Percentiles rank a stretch among this genome's conserved stretches.
Conservation (phyloP, 1,140 invertebrate species). For the Campoletis sonorensis region DNA sequence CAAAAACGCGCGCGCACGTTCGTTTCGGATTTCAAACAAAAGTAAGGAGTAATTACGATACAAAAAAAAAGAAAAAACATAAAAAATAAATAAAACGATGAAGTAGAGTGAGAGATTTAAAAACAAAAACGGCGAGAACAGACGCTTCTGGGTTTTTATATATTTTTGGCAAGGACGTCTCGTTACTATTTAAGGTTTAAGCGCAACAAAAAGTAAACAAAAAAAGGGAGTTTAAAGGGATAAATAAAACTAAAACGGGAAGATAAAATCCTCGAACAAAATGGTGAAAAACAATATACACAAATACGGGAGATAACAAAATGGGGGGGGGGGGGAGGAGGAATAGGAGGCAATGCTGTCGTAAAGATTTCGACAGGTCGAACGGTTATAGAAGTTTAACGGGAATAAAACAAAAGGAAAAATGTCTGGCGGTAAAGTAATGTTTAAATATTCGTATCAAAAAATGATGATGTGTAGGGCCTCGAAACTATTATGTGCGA, state of each 20-base stretch:
- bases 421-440: constrained; percentile 68
- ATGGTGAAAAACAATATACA: constrained; percentile 46
- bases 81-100: too few relatives aligned
- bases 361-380: constrained; percentile 74
- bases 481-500: constrained; percentile 71
- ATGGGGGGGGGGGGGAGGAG: constrained; percentile 55
- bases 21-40: constrained; percentile 71
- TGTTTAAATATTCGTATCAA: constrained; percentile 78
- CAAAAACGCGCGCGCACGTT: constrained; percentile 62
- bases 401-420: constrained; percentile 57
- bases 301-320: constrained; percentile 46
- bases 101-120: constrained; percentile 37
- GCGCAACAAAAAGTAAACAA: constrained; percentile 66
- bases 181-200: constrained; percentile 76
- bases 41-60: constrained; percentile 54
- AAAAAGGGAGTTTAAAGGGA: constrained; percentile 59
- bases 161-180: constrained; percentile 78
- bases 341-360: constrained; percentile 68
- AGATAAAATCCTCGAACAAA: constrained; percentile 21
- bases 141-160: constrained; percentile 75
- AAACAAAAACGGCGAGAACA: constrained; percentile 49
- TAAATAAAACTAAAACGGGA: constrained; percentile 53
- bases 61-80: too few relatives aligned
- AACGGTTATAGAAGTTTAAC: constrained; percentile 63
- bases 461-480: constrained; percentile 72